Base-by-base conservation (phyloP, 2,113 vertebrate genomes). In the Rhinichthys klamathensis region DNA sequence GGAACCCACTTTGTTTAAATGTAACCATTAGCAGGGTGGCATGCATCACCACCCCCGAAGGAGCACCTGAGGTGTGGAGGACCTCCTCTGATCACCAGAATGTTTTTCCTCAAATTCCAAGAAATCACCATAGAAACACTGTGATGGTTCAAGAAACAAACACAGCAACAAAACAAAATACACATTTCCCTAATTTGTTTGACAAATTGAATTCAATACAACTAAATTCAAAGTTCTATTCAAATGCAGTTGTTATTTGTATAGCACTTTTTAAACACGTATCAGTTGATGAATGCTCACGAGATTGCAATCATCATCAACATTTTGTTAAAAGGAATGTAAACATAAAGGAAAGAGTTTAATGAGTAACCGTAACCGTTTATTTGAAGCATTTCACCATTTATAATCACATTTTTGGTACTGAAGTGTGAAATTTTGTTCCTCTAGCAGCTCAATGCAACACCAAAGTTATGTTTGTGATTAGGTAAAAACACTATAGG, bases 51-150 rank as follows among this genome's bases (percentile, higher is more conserved):
- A 56, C 63, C 18, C 21, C 15, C n/a, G 27, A 72, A 7, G 30
- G 8, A 15, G 6, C 61, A 10, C 27, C 30, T 35, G 65, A 58
- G 75, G 11, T 77, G 49, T 11, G 21, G 30, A 49, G 18, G 80
- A 82, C 25, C 79, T 51, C 41, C 79, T 13, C 79, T 69, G 79
- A 32, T n/a, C 41, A 11, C n/a, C 61, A 6, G 6, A 35, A 78
- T 56, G 11, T 76, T 54, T 32, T 38, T 60, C 54, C 54, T 38
- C 76, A 65, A 6, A 63, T 63, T 77, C 23, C 77, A 25, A 16
- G 21, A 80, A 80, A 25, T 51, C 25, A 21, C 5, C 32, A 56
- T 56, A 23, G 18, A 23, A 56, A 56, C 65, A 38, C 32, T 21
- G 65, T 72, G 69, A 73, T 46, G n/a, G n/a, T 25, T 74, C n/a